These are phyloP conservation scores for Macrotis lagotis DNA, from an alignment of 2,113 vertebrate species.

Conservation along the genomic window DNA sequence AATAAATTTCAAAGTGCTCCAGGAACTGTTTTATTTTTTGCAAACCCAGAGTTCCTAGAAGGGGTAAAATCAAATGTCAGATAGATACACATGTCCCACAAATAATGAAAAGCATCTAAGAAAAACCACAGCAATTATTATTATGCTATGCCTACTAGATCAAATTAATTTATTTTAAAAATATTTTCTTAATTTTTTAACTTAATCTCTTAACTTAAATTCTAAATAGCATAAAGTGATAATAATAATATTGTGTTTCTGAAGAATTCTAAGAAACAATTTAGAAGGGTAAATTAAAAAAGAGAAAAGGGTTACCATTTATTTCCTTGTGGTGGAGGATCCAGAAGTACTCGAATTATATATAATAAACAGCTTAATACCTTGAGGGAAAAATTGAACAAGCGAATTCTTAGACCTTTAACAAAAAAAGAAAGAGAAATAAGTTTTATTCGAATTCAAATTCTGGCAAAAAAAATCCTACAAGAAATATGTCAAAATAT, in stretches of 20 bases:
- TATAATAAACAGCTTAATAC: conserved; percentile 90
- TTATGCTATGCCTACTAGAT: neutral
- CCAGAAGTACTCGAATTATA: conserved; percentile 87
- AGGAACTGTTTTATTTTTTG: neutral
- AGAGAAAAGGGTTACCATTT: conserved; percentile 82
- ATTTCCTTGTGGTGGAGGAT: conserved; percentile 83
- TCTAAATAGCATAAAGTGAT: neutral
- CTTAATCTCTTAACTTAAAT: too few relatives aligned
- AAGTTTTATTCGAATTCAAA: conserved; percentile 53
- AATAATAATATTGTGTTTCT: conserved; percentile 43
- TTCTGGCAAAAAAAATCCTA: conserved; percentile 16
- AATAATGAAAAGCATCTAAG: conserved; percentile 1
- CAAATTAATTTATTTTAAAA: neutral
- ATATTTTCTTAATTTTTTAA: too few relatives aligned
- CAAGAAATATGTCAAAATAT: conserved; percentile 36
- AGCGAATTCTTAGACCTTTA: conserved; percentile 89
- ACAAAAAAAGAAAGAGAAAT: conserved; percentile 63
- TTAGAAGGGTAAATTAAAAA: conserved; percentile 25
- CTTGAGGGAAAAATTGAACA: conserved; percentile 92
- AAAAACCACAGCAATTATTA: neutral
- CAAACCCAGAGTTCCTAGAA: neutral
- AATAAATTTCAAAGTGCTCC: neutral
- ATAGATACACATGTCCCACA: neutral
- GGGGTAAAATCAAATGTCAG: neutral
- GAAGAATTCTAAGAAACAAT: conserved; percentile 41